Base-by-base conservation (phyloP, 2,797 vertebrate genomes). In the Mustela erminea region DNA sequence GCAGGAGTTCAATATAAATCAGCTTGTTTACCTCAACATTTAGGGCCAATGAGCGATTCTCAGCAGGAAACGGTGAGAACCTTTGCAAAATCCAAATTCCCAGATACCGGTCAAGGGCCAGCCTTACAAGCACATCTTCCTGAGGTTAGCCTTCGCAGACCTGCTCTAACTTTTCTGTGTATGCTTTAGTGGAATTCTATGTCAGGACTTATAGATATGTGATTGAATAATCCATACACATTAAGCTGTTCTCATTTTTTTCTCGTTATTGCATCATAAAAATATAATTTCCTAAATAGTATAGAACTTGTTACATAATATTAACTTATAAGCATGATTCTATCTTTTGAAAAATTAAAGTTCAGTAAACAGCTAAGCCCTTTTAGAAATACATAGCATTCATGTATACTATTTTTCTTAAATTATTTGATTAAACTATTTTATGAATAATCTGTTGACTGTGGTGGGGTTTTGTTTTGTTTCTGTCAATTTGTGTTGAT, bases 361-460 rank as follows among this genome's bases (percentile, higher is more conserved):
- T 70, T 93, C 9, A 62, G 2, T 78, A 64, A 95, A 70, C 11
- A 83, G 12, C 60, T 56, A 82, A 87, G 27, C 35, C 18, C 11
- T 87, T 85, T 72, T 78, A 77, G 78, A 84, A 78, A 3, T 80
- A 92, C 10, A 27, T 74, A 74, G 56, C 21, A 52, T 72, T 95
- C 46, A 52, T 66, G 18, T 70, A 9, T 85, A 66, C 15, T 7
- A 35, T 56, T 95, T 90, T 95, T 68, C 62, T 93, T 91, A 87
- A 93, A 87, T 87, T 68, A 62, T 89, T 89, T 72, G 35, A n/a
- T 78, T 85, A 60, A 92, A 89, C 25, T 93, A 7, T 97, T 93
- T 85, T 35, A 72, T 87, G 46, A 90, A 87, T 62, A 54, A 18
- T 60, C 58, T 43, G 11, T 87, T 74, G 43, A 89, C 21, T 96